A percentile compares a stretch with the other conserved stretches of the same genome.
Evolutionary conservation across 2,113 vertebrate genomes (phyloP).

Genomic region (Strix aluco): DNA sequence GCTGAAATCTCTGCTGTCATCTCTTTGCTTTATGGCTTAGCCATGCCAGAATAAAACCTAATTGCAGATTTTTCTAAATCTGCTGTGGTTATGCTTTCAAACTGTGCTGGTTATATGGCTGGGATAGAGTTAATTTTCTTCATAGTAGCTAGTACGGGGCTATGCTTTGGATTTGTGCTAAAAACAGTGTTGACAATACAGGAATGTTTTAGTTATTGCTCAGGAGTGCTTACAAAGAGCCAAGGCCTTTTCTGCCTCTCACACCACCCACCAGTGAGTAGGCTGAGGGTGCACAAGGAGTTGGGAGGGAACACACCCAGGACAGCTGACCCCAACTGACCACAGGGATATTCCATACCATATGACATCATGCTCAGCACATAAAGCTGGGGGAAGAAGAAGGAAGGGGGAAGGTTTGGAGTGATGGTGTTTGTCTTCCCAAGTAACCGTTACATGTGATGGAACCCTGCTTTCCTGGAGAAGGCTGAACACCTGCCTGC

Average conservation of each 20-base stretch:
- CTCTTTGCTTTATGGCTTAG: background rate
- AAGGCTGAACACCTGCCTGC: background rate
- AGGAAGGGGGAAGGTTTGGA: background rate
- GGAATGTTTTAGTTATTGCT: background rate
- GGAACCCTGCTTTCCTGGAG: background rate
- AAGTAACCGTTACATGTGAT: fast-evolving
- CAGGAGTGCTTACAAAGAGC: background rate
- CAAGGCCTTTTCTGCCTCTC: background rate
- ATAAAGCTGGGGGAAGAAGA: background rate
- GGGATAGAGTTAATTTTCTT: background rate
- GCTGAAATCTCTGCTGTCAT: background rate
- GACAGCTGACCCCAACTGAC: background rate
- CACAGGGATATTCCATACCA: background rate
- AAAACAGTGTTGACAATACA: background rate
- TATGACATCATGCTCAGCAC: background rate
- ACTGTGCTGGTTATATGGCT: background rate
- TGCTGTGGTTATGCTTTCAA: background rate
- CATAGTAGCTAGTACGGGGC: background rate
- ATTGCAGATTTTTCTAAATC: background rate
- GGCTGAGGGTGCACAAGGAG: background rate
- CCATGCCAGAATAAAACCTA: background rate
- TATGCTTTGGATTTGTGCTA: background rate
- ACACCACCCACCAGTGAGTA: fast-evolving
- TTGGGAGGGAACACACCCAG: background rate
- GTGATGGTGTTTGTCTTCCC: background rate